Evolutionary conservation across 1,140 invertebrate genomes (phyloP), one percentile per base, ranked within the genome.

Genomic region (Ceratosolen fusciceps): DNA sequence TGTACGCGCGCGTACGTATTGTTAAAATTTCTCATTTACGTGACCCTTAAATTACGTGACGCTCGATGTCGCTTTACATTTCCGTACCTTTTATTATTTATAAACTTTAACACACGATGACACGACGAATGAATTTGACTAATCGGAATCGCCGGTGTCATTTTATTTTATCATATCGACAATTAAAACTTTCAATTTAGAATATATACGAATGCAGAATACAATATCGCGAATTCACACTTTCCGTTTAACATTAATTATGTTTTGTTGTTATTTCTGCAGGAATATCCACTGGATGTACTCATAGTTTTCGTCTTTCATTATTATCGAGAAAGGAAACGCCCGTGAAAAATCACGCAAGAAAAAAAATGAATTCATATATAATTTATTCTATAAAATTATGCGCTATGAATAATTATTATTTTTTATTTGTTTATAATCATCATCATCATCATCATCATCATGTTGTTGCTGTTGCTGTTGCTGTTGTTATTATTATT

Each of bases 51-150:
- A 78, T 47, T 21, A 71, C 52, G 37, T 52, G 72, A 78, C 49
- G 56, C 60, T 75, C 31, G 39, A 26, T 75, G 52, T 65, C 26
- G 29, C 26, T 65, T 49, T 39, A 47, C 52, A 60, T 60, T 29
- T 52, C 14, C 65, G 54, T 62, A 62, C n/a, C n/a, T 39, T 52
- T 68, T 12, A 31, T 68, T 72, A 78, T 72, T 60, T 74, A 72
- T 67, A 79, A 74, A 79, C 62, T 68, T 75, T 70, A 75, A 74
- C 62, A 70, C n/a, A n/a, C n/a, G n/a, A 74, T 71, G 26, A 75
- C 78, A 70, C 68, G 1, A 31, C 54, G 71, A 80, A 70, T 67
- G 71, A 80, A 70, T 71, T 47, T 80, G 24, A 74, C 21, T 43
- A 70, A n/a, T 80, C 21, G 58, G 54, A 74, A 79, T 58, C 21